A percentile compares a stretch with the other conserved stretches of the same genome.
Conservation (phyloP, 2,797 vertebrate species). For the Mormyrops boulengeri region DNA sequence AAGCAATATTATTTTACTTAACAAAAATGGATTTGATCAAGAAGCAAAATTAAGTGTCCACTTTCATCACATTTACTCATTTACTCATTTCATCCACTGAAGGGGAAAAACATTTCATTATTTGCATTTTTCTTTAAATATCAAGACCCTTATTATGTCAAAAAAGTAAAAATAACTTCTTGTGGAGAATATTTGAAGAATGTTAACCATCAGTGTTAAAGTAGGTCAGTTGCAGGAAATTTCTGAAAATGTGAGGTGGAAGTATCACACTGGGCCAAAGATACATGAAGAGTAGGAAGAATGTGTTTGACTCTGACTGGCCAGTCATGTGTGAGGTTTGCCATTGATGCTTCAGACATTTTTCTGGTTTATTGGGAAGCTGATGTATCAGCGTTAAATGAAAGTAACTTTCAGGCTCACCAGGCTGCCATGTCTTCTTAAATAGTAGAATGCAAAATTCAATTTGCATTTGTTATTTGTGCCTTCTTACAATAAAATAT, state of each 20-base stretch:
- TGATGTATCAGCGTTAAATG: background rate
- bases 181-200: background rate
- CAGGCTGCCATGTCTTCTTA: background rate
- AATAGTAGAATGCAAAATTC: background rate
- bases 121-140: background rate
- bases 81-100: background rate
- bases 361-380: background rate
- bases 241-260: background rate
- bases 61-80: background rate
- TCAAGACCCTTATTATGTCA: background rate
- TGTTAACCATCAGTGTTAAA: background rate
- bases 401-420: background rate
- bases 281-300: background rate
- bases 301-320: background rate
- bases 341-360: background rate
- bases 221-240: background rate
- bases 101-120: background rate
- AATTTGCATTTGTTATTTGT: background rate
- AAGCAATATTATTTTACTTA: background rate
- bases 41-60: background rate
- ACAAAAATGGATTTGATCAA: background rate
- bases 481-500: background rate
- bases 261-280: background rate
- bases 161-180: background rate
- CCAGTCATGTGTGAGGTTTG: background rate